These are phyloP conservation scores for Pantala flavescens DNA, from an alignment of 1,140 invertebrate species.

Conservation along the genomic window DNA sequence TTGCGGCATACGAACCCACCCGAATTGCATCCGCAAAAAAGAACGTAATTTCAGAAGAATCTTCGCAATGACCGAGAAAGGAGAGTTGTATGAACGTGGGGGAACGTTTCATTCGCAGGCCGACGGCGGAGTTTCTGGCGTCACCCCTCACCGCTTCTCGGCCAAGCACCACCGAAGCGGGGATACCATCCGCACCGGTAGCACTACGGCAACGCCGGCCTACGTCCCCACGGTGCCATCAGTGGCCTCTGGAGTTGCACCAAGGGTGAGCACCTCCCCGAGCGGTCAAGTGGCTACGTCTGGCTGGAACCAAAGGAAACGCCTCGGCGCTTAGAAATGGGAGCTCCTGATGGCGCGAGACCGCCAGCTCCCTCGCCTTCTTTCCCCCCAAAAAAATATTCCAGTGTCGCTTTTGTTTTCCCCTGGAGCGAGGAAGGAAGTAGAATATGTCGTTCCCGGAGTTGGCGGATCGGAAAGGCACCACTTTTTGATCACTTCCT, in stretches of 20 bases:
- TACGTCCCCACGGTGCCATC: not conserved
- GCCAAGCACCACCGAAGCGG: not conserved
- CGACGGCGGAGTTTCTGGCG: not conserved
- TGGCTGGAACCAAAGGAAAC: not conserved
- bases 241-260: not conserved
- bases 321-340: not conserved
- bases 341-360: not conserved
- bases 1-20: no score
- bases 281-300: not conserved
- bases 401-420: no score
- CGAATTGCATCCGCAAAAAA: no score
- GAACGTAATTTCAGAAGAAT: no score
- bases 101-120: not conserved
- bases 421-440: no score
- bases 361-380: no score
- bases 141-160: not conserved
- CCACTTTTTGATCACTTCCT: no score
- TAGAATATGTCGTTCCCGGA: no score
- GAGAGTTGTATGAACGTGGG: no score
- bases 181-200: not conserved
- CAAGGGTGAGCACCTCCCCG: not conserved
- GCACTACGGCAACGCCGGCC: not conserved
- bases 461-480: no score
- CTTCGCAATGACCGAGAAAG: no score
- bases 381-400: no score